These are phyloP conservation scores for Perccottus glenii DNA, from an alignment of 2,113 vertebrate genomes.

Conservation along the genomic window DNA sequence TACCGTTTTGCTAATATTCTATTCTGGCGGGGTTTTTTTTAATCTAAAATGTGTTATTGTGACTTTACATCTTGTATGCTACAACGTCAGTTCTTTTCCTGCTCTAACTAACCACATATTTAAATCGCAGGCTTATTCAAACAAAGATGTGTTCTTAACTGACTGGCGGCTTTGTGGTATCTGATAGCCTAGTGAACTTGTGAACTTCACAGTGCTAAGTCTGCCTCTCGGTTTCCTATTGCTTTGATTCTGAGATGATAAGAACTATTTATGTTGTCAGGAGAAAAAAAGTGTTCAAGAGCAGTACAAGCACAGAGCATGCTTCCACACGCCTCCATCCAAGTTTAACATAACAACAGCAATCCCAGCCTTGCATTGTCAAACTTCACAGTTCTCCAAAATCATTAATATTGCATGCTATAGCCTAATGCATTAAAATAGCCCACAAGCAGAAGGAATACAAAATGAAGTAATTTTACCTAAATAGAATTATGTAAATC, in stretches of 20 bases:
- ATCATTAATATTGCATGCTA: constrained; percentile 57
- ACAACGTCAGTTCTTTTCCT: not conserved
- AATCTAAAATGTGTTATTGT: no score
- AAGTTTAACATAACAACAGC: constrained; percentile 15
- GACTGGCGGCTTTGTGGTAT: constrained; percentile 13
- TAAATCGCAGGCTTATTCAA: not conserved
- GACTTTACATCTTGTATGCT: not conserved
- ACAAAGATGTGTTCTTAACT: constrained; percentile 19
- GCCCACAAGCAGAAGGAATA: constrained; percentile 9
- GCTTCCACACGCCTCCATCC: constrained; percentile 54
- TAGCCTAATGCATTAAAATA: constrained; percentile 50
- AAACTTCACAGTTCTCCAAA: constrained; percentile 40
- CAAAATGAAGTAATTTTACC: constrained; percentile 30
- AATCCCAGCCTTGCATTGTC: constrained; percentile 18
- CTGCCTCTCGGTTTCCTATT: constrained; percentile 25
- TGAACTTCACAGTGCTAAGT: constrained; percentile 42
- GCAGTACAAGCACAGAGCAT: constrained; percentile 39
- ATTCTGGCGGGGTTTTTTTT: no score
- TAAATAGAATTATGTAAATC: no score
- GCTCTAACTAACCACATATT: not conserved
- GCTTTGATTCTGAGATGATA: constrained; percentile 60
- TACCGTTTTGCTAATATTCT: not conserved
- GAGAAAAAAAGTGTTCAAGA: constrained; percentile 53
- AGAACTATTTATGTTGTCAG: constrained; percentile 51
- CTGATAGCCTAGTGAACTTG: constrained; percentile 42